Conservation (phyloP, 2,113 vertebrate species). For the Anolis carolinensis region DNA sequence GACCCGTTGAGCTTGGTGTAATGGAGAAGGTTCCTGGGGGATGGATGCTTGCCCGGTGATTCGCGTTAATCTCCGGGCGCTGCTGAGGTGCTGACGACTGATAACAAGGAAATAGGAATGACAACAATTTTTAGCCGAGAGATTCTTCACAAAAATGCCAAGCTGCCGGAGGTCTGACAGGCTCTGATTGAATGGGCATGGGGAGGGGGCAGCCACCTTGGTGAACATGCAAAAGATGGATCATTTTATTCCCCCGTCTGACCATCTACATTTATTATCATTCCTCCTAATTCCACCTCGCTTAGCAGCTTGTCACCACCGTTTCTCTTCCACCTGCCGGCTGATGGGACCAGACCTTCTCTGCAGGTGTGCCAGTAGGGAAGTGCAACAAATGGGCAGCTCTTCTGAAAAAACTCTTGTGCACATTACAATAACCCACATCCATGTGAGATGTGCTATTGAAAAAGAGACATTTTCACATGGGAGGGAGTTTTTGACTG, state of each 20-base stretch:
- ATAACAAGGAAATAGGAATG: slow-evolving; percentile 99
- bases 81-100: slow-evolving; percentile 80
- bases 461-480: background rate
- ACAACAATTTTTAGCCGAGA: slow-evolving; percentile 98
- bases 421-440: background rate
- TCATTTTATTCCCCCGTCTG: slow-evolving; percentile 86
- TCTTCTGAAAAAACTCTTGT: background rate
- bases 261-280: slow-evolving; percentile 83
- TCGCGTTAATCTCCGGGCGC: slow-evolving; percentile 83
- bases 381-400: background rate
- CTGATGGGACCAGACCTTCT: slow-evolving; percentile 60
- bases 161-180: slow-evolving; percentile 85
- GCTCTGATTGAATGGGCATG: slow-evolving; percentile 84
- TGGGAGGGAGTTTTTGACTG: background rate
- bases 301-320: slow-evolving; percentile 73
- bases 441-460: background rate
- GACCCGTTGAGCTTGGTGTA: slow-evolving; percentile 79
- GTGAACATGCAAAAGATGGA: slow-evolving; percentile 95
- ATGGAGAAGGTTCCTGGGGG: slow-evolving; percentile 78
- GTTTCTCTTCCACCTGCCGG: slow-evolving; percentile 56
- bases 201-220: slow-evolving; percentile 72
- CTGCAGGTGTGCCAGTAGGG: slow-evolving; percentile 18
- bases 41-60: slow-evolving; percentile 73
- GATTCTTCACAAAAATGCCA: slow-evolving; percentile 97
- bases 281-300: slow-evolving; percentile 72